Evolutionary conservation across 92 coral and sea anemone genomes (phyloP).

Genomic region (Zoanthus sociatus): DNA sequence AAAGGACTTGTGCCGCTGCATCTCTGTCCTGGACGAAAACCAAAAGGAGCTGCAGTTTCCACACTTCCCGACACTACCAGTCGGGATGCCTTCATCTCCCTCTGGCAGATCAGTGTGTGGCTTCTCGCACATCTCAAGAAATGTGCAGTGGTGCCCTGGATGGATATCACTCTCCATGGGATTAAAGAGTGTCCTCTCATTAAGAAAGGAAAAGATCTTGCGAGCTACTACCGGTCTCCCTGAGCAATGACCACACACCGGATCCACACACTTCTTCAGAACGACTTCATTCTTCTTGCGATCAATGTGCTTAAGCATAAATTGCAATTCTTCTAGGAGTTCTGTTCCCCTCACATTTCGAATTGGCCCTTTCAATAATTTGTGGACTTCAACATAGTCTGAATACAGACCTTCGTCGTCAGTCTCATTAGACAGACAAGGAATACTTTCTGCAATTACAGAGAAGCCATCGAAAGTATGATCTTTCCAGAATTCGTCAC

Average conservation of each 20-base stretch:
- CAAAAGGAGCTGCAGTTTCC: neutral
- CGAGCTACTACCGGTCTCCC: conserved; percentile 6
- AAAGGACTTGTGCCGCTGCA: neutral
- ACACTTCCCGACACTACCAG: conserved; percentile 14
- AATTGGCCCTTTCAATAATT: conserved; percentile 31
- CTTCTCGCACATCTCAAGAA: conserved; percentile 57
- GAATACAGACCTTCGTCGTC: conserved; percentile 11
- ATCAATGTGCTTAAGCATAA: too few relatives aligned
- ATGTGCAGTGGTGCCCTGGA: conserved; percentile 59
- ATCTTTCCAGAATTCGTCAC: conserved; percentile 48
- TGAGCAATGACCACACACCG: conserved; percentile 15
- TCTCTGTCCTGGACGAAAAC: neutral
- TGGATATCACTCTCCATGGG: conserved; percentile 10
- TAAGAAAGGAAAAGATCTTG: conserved; percentile 27
- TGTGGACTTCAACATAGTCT: conserved; percentile 40
- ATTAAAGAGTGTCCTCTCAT: too few relatives aligned
- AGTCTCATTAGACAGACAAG: conserved; percentile 14
- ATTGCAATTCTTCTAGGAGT: neutral
- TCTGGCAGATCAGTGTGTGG: conserved; percentile 22
- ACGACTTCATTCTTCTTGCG: conserved; percentile 58
- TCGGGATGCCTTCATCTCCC: conserved; percentile 36
- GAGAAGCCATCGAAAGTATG: neutral
- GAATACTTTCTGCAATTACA: conserved; percentile 8
- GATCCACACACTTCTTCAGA: conserved; percentile 58
- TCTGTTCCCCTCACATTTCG: conserved; percentile 6